These are phyloP conservation scores for Rhinella marina DNA, from an alignment of 2,797 vertebrate species.

Conservation along the genomic window DNA sequence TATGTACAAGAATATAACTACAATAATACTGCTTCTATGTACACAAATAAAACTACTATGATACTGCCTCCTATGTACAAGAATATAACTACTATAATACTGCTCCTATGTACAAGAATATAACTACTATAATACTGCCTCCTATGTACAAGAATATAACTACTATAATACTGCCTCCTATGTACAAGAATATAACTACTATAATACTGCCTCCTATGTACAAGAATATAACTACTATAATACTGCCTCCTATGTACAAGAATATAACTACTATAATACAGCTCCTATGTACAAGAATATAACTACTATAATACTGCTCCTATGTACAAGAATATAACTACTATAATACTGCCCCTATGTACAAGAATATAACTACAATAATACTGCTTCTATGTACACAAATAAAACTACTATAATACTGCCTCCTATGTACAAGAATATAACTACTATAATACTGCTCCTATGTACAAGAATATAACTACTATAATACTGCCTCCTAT, in stretches of 20 bases:
- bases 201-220: neutral
- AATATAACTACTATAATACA: slow-evolving; percentile 5
- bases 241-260: neutral
- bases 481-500: no score
- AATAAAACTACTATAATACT: no score
- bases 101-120: neutral
- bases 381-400: no score
- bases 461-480: no score
- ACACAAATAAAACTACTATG: no score
- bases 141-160: slow-evolving; percentile 3
- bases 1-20: neutral
- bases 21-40: no score
- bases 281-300: neutral
- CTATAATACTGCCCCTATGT: no score
- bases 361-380: no score
- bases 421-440: no score
- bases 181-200: neutral
- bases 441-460: no score
- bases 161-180: neutral
- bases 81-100: neutral
- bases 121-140: slow-evolving; percentile 5
- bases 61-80: neutral
- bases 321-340: neutral
- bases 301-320: neutral
- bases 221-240: no score